A percentile compares a stretch with the other conserved stretches of the same genome.
Conservation (phyloP, 2,113 vertebrate species). For the Sebastes fasciatus region DNA sequence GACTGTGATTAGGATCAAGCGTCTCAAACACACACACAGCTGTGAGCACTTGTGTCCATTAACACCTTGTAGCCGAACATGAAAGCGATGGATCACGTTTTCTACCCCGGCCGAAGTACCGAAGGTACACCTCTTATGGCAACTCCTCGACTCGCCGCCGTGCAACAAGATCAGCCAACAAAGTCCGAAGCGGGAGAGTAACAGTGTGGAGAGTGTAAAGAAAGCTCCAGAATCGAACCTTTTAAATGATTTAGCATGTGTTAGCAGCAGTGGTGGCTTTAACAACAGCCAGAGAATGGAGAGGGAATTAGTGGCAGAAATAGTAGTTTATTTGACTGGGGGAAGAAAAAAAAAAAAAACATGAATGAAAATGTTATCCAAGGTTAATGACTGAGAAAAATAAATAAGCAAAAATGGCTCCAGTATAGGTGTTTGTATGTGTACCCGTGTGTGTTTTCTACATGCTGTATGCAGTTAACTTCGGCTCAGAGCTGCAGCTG, state of each 20-base stretch:
- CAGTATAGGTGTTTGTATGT: conserved; percentile 32
- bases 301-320: conserved; percentile 11
- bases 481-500: conserved; percentile 63
- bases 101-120: conserved; percentile 53
- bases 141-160: conserved; percentile 66
- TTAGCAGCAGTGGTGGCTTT: conserved; percentile 30
- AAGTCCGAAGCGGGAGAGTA: conserved; percentile 51
- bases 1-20: conserved; percentile 73
- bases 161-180: conserved; percentile 71
- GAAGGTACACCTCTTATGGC: conserved; percentile 29
- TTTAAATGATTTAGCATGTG: conserved; percentile 71
- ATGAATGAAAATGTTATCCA: conserved; percentile 16
- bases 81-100: conserved; percentile 72
- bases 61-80: conserved; percentile 80
- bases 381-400: neutral
- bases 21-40: conserved; percentile 77
- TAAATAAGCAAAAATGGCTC: conserved; percentile 9
- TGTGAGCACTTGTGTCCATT: conserved; percentile 82
- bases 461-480: conserved; percentile 52
- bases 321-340: neutral
- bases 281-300: conserved; percentile 48
- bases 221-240: conserved; percentile 53
- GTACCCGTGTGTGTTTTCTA: conserved; percentile 20
- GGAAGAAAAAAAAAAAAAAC: too few relatives aligned
- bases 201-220: conserved; percentile 70